A percentile compares a stretch with the other conserved stretches of the same genome.
Conservation (phyloP, 2,797 vertebrate species). For the Apodemus agrarius region DNA sequence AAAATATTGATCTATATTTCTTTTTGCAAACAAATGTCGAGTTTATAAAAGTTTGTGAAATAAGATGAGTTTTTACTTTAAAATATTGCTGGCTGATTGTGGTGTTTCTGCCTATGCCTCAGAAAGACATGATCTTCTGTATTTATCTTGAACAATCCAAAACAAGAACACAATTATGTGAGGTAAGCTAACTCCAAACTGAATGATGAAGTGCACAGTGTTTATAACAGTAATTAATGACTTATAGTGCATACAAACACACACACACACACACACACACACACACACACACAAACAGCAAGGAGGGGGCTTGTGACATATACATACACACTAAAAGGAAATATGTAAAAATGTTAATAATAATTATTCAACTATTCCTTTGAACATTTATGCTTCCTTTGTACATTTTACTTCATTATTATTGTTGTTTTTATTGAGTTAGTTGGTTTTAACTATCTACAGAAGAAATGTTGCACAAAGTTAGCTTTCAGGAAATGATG, state of each 20-base stretch:
- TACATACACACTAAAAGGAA: neutral
- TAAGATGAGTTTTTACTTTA: neutral
- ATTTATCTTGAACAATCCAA: neutral
- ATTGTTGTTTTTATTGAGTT: neutral
- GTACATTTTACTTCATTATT: neutral
- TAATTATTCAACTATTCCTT: neutral
- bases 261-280: no score
- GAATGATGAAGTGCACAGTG: neutral
- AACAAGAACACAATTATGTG: neutral
- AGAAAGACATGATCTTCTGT: neutral
- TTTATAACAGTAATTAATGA: neutral
- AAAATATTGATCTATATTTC: conserved; percentile 67
- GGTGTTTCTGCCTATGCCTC: neutral
- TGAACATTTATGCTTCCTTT: neutral
- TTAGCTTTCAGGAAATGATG: neutral
- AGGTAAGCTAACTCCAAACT: neutral
- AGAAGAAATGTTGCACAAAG: neutral
- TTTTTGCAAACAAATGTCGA: conserved; percentile 55
- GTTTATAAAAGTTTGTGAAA: conserved; percentile 63
- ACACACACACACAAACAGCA: neutral
- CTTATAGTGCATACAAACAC: neutral
- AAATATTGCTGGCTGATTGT: neutral
- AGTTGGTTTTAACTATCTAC: neutral
- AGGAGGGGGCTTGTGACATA: neutral
- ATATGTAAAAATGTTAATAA: neutral